Evolutionary conservation across 1,140 invertebrate genomes (phyloP), one percentile per base, ranked within the genome.

Genomic region (Leptinotarsa texana): DNA sequence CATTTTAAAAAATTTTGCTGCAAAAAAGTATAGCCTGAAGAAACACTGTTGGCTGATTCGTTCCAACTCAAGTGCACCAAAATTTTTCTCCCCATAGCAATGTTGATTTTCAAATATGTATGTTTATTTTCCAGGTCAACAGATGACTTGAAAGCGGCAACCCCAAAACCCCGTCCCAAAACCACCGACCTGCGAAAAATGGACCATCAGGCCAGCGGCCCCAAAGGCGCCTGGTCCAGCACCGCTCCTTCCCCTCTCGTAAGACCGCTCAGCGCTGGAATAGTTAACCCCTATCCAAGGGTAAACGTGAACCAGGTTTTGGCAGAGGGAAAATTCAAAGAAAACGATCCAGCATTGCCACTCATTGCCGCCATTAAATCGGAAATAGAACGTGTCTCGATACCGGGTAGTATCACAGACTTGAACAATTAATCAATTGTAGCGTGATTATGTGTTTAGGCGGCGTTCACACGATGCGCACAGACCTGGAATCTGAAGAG

Each of bases 341-440:
- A 86, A 2, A 86, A 86, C 21, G 90, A 91, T 83, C 89, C 90
- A 0, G 90, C 90, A 1, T 87, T 90, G n/a, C 89, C 90, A 15
- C 83, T 92, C 6, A 91, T 91, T 71, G 85, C 87, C 49, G 89
- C 89, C 57, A 91, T 91, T 74, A 91, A 90, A 80, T 86, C 87
- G 63, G 90, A 92, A 83, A 86, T 92, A 3, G 86, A 87, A 72
- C 89, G 87, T 77, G 89, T 87, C 73, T 83, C 85, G 3, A 69
- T 84, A 51, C 82, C 83, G 47, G 83, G 83, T 65, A 84, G 82
- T 76, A 80, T 81, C 42, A 77, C 77, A 24, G 77, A 83, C 75
- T 76, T 83, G 48, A 77, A 77, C 62, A 69, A 75, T 62, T 80
- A 2, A 17, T n/a, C 27, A 17, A 57, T 18, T 57, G 51, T 57